A percentile compares a stretch with the other conserved stretches of the same genome.
phyloP scores from a whole-genome alignment of 2,888 invertebrate species.

The Brachylomia viminalis region DNA sequence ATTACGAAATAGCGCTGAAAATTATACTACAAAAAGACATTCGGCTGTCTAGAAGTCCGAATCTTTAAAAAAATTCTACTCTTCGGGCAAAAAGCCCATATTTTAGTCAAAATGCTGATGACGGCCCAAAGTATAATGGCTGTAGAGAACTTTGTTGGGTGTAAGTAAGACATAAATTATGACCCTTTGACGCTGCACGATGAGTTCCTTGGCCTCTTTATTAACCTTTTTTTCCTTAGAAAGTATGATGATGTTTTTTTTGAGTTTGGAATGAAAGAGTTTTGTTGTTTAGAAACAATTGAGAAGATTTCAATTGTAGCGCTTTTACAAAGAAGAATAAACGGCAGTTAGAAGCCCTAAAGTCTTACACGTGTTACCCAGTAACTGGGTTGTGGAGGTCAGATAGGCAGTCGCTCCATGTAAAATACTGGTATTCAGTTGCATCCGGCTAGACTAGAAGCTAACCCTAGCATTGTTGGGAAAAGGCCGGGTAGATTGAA shows the following conservation, averaged over 20 bases:
- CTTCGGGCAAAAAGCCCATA: constrained; percentile 32
- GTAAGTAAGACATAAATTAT: constrained; percentile 62
- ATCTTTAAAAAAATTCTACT: constrained; percentile 20
- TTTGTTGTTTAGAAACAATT: background rate
- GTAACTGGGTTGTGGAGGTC: background rate
- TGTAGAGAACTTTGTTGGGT: constrained; percentile 51
- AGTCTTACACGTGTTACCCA: background rate
- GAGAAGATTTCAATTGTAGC: too few species aligned
- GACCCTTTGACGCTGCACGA: constrained; percentile 27
- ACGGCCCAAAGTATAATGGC: constrained; percentile 50
- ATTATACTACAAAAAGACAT: constrained; percentile 8
- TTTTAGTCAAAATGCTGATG: constrained; percentile 54
- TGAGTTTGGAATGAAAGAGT: background rate
- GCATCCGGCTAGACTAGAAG: too few species aligned
- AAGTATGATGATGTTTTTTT: background rate
- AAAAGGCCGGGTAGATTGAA: too few species aligned
- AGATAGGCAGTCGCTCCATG: background rate
- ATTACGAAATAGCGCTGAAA: constrained; percentile 11
- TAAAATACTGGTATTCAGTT: too few species aligned
- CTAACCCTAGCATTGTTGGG: too few species aligned
- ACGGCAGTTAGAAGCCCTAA: background rate
- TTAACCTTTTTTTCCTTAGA: constrained; percentile 38
- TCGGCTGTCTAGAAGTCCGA: constrained; percentile 3
- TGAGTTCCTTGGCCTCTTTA: constrained; percentile 39
- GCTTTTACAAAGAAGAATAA: background rate